phyloP scores from a whole-genome alignment of 2,888 invertebrate species.

The Agelastica alni region DNA sequence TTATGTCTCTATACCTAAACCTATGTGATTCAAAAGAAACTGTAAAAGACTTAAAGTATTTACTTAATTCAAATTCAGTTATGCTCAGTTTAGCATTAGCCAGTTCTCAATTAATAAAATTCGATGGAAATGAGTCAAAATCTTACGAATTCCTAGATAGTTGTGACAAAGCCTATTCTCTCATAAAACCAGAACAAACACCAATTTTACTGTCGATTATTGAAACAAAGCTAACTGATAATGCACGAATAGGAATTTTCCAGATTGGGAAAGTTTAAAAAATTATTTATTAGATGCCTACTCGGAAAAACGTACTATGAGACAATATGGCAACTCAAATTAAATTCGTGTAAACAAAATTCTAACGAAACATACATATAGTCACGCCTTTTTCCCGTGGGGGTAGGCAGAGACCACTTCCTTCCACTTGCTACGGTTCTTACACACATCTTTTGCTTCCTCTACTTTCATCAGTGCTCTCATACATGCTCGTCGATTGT shows the following conservation, averaged over 20 bases:
- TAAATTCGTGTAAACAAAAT: constrained; percentile 24
- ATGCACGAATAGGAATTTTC: not conserved
- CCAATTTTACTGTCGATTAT: not conserved
- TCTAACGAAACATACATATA: not conserved
- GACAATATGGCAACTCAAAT: constrained; percentile 8
- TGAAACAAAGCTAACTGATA: not conserved
- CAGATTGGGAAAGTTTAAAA: not conserved
- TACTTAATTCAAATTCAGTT: not conserved
- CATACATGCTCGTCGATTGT: no score
- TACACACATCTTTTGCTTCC: no score
- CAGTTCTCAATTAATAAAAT: no score
- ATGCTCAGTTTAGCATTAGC: no score
- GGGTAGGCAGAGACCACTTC: no score
- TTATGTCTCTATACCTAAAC: no score
- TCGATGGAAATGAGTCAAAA: no score
- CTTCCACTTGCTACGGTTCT: no score
- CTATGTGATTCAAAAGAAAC: no score
- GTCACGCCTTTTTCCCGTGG: no score
- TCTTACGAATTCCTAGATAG: not conserved
- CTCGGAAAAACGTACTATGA: constrained; percentile 3
- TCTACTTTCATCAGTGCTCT: no score
- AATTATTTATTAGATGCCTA: not conserved
- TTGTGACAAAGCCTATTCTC: not conserved
- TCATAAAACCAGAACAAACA: not conserved
- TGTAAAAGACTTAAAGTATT: not conserved